Conservation (phyloP, 1,140 invertebrate genomes). For the Achroia grisella region DNA sequence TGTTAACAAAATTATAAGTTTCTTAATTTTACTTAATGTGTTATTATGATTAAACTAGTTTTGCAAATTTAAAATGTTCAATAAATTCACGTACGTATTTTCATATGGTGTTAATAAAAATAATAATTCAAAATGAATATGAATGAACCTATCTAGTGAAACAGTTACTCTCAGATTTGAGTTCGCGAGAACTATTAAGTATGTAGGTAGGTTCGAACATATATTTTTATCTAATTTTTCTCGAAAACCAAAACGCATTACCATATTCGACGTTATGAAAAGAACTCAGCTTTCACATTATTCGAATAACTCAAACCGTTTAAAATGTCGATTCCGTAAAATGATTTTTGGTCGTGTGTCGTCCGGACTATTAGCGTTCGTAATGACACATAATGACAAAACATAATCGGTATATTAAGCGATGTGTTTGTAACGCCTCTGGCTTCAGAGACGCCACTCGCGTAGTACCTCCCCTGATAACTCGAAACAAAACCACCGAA, state of each 20-base stretch:
- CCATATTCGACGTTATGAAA: neutral
- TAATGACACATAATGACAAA: conserved; percentile 63
- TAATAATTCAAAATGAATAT: too few relatives aligned
- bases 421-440: conserved; percentile 19
- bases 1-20: too few relatives aligned
- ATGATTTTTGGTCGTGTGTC: conserved; percentile 47
- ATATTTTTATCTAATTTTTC: too few relatives aligned
- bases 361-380: conserved; percentile 51
- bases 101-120: too few relatives aligned
- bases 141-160: too few relatives aligned
- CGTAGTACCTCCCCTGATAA: conserved; percentile 1
- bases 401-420: conserved; percentile 48
- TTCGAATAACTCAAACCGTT: conserved; percentile 31
- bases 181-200: too few relatives aligned
- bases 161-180: too few relatives aligned
- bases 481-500: neutral
- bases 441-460: conserved; percentile 9
- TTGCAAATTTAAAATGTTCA: too few relatives aligned
- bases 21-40: too few relatives aligned
- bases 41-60: too few relatives aligned
- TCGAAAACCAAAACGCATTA: neutral
- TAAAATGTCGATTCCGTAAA: conserved; percentile 36
- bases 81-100: too few relatives aligned
- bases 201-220: too few relatives aligned
- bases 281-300: conserved; percentile 36